Percentiles rank a stretch among this genome's conserved stretches.
Conservation (phyloP, 2,888 invertebrate genomes). For the Folsomia candida region DNA sequence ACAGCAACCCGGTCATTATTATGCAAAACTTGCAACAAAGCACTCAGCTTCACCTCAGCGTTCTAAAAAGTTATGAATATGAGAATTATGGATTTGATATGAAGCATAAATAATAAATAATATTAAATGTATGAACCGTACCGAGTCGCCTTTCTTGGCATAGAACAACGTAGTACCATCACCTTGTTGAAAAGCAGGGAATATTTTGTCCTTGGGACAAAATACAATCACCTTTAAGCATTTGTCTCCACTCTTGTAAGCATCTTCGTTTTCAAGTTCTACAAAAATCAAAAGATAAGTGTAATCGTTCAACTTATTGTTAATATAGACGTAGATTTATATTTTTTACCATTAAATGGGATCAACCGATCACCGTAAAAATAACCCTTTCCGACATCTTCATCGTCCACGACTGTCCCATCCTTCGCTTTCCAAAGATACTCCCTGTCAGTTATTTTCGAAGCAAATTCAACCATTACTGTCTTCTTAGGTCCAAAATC, state of each 20-base stretch:
- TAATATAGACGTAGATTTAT: background rate
- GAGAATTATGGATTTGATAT: background rate
- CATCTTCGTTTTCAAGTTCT: slow-evolving; percentile 30
- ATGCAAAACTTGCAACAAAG: slow-evolving; percentile 35
- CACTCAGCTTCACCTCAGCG: slow-evolving; percentile 36
- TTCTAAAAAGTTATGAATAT: slow-evolving; percentile 25
- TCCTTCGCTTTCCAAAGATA: slow-evolving; percentile 31
- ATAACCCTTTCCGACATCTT: slow-evolving; percentile 37
- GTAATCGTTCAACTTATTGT: no score
- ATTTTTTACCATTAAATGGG: slow-evolving; percentile 36
- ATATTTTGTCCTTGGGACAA: slow-evolving; percentile 39
- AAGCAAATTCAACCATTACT: slow-evolving; percentile 27
- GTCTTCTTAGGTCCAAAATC: slow-evolving; percentile 8
- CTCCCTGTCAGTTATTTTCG: slow-evolving; percentile 29
- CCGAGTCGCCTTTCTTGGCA: slow-evolving; percentile 33
- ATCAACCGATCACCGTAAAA: slow-evolving; percentile 42
- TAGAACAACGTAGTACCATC: slow-evolving; percentile 41
- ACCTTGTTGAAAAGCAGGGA: slow-evolving; percentile 31
- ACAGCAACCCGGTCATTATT: slow-evolving; percentile 37
- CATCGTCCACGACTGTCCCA: slow-evolving; percentile 30
- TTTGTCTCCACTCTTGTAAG: slow-evolving; percentile 36
- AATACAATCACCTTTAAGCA: slow-evolving; percentile 45
- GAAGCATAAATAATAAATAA: background rate
- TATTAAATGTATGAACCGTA: slow-evolving; percentile 20
- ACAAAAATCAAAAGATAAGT: background rate